Conservation (phyloP, 1,140 invertebrate species). For the Papilio glaucus region DNA sequence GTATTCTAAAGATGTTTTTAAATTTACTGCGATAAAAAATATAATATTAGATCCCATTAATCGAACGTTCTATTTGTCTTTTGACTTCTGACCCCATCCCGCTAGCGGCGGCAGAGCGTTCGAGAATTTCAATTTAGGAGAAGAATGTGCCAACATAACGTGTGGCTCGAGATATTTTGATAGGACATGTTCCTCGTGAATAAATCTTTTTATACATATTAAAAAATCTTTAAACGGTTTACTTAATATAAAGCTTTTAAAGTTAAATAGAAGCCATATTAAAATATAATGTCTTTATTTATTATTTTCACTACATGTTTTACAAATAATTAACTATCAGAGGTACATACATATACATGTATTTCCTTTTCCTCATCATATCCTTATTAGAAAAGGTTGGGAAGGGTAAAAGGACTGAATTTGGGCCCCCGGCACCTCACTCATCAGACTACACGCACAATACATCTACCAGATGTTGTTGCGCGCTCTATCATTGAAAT, state of each 20-base stretch:
- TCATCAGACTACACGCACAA: too few relatives aligned
- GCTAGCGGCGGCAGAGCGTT: slow-evolving; percentile 75
- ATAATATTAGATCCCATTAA: slow-evolving; percentile 77
- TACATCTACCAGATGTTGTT: too few relatives aligned
- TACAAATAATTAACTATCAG: too few relatives aligned
- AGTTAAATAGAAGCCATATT: neutral
- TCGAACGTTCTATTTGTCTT: slow-evolving; percentile 82
- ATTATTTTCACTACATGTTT: too few relatives aligned
- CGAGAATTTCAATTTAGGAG: slow-evolving; percentile 83
- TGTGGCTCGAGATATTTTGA: slow-evolving; percentile 83
- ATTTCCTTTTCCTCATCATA: too few relatives aligned
- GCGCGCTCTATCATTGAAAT: too few relatives aligned
- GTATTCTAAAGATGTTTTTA: neutral
- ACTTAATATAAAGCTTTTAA: slow-evolving; percentile 49
- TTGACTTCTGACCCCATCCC: slow-evolving; percentile 77
- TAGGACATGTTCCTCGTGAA: slow-evolving; percentile 80
- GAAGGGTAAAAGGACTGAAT: too few relatives aligned
- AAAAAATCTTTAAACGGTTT: slow-evolving; percentile 77
- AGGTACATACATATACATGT: too few relatives aligned
- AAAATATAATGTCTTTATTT: neutral
- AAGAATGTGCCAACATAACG: slow-evolving; percentile 82
- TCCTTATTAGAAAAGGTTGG: too few relatives aligned
- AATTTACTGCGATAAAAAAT: slow-evolving; percentile 46
- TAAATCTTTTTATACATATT: slow-evolving; percentile 82
- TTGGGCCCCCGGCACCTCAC: too few relatives aligned